Evolutionary conservation across 2,888 invertebrate genomes (phyloP), one percentile per base, ranked within the genome.

Genomic region (Trichopoda pennipes): DNA sequence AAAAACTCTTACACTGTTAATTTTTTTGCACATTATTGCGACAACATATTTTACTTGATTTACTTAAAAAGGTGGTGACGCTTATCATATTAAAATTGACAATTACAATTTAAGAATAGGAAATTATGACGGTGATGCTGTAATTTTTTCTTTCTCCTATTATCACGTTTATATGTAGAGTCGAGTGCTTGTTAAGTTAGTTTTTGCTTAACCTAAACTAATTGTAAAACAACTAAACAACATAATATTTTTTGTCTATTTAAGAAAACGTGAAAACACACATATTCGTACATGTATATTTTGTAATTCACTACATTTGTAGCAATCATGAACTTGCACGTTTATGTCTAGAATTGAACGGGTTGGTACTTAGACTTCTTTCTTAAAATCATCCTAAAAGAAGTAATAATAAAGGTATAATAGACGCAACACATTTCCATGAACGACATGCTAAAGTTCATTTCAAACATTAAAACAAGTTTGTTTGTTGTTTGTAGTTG

Each of bases 221-320:
- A 82, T 78, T 74, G 70, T 79, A 78, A 66, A 82, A 82, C 81
- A 75, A 70, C 74, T 47, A 58, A 78, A 69, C 44, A 70, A 81
- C 64, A 74, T 63, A 61, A 53, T 69, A 47, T 70, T 77, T 35
- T 80, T 78, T 78, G 66, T 28, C 3, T 7, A 73, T 73, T 74
- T 74, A 73, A 64, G 73, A 73, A 81, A 78, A 51, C 10, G 19
- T 49, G 0, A 38, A 14, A 23, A 17, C 14, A 49, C 7, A 42
- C 16, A 16, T 28, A 21, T 14, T 8, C 16, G 38, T 58, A 79
- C 47, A 53, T 63, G 47, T 73, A 47, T 63, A 17, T 64, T n/a
- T 42, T 75, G 9, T 68, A 60, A 42, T 28, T 9, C 53, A 53
- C 68, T 76, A 14, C 60, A 53, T 68, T 68, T 53, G 53, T 68